phyloP scores from a whole-genome alignment of 2,888 invertebrate genomes.

The Sepiola atlantica region DNA sequence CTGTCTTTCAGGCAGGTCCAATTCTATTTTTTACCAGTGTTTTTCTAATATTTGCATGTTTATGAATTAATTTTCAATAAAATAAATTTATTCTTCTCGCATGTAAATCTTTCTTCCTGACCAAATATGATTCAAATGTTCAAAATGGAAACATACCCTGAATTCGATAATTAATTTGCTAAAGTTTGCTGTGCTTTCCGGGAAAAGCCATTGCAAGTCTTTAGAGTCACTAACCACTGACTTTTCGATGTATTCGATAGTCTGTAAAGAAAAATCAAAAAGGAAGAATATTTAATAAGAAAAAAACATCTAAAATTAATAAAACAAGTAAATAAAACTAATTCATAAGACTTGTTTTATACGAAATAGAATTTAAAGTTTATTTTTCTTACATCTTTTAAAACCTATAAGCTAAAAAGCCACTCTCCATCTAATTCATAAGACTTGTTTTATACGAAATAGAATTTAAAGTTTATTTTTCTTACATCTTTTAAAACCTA shows the following conservation, averaged over 20 bases:
- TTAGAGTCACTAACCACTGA: slow-evolving; percentile 63
- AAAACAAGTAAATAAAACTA: background rate
- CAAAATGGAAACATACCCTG: slow-evolving; percentile 60
- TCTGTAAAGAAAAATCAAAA: background rate
- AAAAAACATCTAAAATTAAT: background rate
- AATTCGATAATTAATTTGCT: slow-evolving; percentile 72
- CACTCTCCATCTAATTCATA: too few species aligned
- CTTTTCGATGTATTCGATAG: background rate
- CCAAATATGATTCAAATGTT: background rate
- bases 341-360: too few species aligned
- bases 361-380: background rate
- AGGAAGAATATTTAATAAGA: background rate
- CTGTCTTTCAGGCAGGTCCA: background rate
- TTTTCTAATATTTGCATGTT: background rate
- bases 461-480: background rate
- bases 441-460: background rate
- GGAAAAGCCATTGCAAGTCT: slow-evolving; percentile 71
- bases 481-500: too few species aligned
- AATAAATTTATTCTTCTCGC: background rate
- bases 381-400: too few species aligned
- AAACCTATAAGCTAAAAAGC: too few species aligned
- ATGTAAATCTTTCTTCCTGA: background rate
- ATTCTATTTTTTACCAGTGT: background rate
- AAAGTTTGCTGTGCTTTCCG: slow-evolving; percentile 74
- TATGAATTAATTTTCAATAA: background rate